These are phyloP conservation scores for Trachelus stipa DNA, from an alignment of 2,888 invertebrate genomes.

Conservation along the genomic window DNA sequence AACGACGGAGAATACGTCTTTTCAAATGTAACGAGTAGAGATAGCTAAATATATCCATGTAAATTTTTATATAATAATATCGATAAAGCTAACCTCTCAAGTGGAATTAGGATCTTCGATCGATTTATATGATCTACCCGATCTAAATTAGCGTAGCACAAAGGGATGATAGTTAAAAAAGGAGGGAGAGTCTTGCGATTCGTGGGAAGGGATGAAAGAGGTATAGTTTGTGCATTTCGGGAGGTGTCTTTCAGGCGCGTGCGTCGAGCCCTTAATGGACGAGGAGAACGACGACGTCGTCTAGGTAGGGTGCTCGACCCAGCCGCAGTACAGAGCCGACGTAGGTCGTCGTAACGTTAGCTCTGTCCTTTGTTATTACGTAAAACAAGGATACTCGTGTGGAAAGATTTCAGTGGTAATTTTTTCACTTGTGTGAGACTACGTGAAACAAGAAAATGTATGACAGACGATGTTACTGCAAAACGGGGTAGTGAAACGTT, in stretches of 20 bases:
- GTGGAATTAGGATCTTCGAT: background rate
- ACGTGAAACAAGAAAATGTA: background rate
- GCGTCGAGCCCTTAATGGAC: conserved; percentile 61
- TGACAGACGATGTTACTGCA: background rate
- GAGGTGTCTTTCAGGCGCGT: conserved; percentile 52
- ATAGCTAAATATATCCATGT: background rate
- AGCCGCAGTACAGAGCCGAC: conserved; percentile 55
- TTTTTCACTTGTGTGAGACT: background rate
- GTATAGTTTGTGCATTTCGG: conserved; percentile 37
- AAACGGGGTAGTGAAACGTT: background rate
- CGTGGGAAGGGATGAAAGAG: background rate
- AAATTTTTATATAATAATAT: background rate
- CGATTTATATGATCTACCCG: background rate
- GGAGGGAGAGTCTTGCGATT: background rate
- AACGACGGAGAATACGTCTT: background rate
- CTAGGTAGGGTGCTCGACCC: conserved; percentile 60
- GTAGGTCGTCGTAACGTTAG: conserved; percentile 16
- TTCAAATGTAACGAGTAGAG: background rate
- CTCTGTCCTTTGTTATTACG: background rate
- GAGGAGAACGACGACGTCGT: conserved; percentile 40
- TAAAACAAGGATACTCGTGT: conserved; percentile 4
- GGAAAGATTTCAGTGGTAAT: background rate
- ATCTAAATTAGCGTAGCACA: background rate
- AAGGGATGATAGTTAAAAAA: background rate
- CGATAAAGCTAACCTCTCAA: background rate